Conservation (phyloP, 2,113 vertebrate genomes). For the Tamias sibiricus region DNA sequence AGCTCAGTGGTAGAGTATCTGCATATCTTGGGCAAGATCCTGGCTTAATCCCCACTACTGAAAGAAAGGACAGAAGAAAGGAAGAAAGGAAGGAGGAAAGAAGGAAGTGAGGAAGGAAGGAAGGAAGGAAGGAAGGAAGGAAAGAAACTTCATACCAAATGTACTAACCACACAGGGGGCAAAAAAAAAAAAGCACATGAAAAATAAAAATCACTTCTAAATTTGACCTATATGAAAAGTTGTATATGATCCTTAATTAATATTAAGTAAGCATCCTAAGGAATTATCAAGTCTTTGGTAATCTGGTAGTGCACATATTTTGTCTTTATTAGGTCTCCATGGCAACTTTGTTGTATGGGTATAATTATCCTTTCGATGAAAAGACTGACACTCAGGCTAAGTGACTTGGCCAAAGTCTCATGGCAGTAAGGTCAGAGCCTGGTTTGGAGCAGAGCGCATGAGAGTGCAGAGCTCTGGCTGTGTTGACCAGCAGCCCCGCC, state of each 20-base stretch:
- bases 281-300: neutral
- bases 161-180: neutral
- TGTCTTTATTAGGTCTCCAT: neutral
- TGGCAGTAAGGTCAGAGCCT: neutral
- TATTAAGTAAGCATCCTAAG: neutral
- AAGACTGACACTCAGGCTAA: neutral
- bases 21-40: no score
- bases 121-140: no score
- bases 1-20: no score
- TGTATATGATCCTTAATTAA: neutral
- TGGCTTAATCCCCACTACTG: neutral
- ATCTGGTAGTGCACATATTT: neutral
- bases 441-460: neutral
- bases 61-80: neutral
- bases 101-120: neutral
- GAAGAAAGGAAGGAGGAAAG: no score
- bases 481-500: neutral
- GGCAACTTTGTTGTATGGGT: neutral
- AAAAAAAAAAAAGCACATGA: neutral
- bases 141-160: neutral
- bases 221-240: neutral
- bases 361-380: neutral
- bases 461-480: neutral
- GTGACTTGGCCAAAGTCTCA: neutral
- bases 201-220: neutral